These are phyloP conservation scores for Periparus ater DNA, from an alignment of 2,797 vertebrate genomes.

Conservation along the genomic window DNA sequence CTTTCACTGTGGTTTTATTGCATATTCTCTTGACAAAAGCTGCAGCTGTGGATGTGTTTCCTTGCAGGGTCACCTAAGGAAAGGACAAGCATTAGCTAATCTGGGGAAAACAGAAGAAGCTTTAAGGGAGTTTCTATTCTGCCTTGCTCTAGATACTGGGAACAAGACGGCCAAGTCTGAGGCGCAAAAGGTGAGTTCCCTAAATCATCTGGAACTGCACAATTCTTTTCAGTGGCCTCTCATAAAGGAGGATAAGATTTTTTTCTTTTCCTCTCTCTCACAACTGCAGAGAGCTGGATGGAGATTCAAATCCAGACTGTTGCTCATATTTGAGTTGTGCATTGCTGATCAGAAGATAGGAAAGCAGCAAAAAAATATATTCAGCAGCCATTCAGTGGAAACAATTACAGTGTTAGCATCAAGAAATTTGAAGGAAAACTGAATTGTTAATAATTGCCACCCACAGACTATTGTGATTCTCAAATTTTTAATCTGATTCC, in stretches of 20 bases:
- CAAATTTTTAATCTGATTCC: not conserved
- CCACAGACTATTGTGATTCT: not conserved
- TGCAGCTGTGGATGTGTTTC: not conserved
- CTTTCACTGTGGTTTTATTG: not conserved
- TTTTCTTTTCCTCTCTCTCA: not conserved
- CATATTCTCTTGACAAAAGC: not conserved
- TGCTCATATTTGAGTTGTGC: not conserved
- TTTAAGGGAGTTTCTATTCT: constrained; percentile 87
- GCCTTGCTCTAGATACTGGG: constrained; percentile 85
- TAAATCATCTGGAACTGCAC: not conserved
- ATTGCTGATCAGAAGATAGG: not conserved
- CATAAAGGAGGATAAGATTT: not conserved
- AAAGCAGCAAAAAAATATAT: not conserved
- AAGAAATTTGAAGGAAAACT: not conserved
- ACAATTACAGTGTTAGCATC: not conserved
- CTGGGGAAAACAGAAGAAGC: constrained; percentile 88
- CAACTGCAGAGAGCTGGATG: not conserved
- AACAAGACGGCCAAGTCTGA: constrained; percentile 84
- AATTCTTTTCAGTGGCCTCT: not conserved
- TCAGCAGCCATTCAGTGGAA: not conserved
- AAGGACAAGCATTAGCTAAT: constrained; percentile 86
- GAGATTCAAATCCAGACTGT: not conserved
- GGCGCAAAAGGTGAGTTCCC: constrained; percentile 82
- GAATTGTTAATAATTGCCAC: not conserved
- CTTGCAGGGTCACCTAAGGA: constrained; percentile 86